phyloP scores from a whole-genome alignment of 2,797 vertebrate genomes.

The Cuniculus paca region DNA sequence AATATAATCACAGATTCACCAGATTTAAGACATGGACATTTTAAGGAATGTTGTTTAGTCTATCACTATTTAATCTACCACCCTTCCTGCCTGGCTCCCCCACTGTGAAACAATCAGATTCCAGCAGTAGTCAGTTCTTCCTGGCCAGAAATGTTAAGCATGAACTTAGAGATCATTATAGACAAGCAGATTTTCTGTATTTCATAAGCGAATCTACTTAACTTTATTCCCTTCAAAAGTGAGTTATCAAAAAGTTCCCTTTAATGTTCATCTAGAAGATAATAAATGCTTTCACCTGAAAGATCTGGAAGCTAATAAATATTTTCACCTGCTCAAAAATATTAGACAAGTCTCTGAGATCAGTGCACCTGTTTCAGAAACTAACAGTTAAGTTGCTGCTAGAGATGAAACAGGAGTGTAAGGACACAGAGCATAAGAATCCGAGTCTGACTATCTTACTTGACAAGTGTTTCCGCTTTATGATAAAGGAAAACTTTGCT shows the following conservation, averaged over 20 bases:
- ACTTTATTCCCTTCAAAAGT: too few relatives aligned
- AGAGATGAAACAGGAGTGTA: background rate
- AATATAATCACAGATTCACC: background rate
- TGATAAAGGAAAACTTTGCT: background rate
- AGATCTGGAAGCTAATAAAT: too few relatives aligned
- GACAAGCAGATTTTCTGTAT: too few relatives aligned
- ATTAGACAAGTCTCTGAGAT: too few relatives aligned
- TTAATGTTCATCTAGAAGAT: too few relatives aligned
- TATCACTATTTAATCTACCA: background rate
- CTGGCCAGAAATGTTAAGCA: background rate
- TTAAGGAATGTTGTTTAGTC: background rate
- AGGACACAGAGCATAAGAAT: background rate
- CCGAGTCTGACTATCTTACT: background rate
- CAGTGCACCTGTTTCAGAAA: background rate
- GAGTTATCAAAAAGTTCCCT: too few relatives aligned
- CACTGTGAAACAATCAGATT: background rate
- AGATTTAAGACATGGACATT: background rate
- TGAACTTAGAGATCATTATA: background rate
- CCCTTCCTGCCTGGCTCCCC: background rate
- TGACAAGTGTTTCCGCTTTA: background rate
- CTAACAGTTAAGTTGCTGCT: background rate
- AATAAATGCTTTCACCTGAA: too few relatives aligned
- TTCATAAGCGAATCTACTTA: too few relatives aligned
- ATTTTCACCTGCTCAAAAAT: too few relatives aligned
- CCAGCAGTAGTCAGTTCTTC: background rate